phyloP scores from a whole-genome alignment of 2,888 invertebrate species.

The Hypomecis atomaria region DNA sequence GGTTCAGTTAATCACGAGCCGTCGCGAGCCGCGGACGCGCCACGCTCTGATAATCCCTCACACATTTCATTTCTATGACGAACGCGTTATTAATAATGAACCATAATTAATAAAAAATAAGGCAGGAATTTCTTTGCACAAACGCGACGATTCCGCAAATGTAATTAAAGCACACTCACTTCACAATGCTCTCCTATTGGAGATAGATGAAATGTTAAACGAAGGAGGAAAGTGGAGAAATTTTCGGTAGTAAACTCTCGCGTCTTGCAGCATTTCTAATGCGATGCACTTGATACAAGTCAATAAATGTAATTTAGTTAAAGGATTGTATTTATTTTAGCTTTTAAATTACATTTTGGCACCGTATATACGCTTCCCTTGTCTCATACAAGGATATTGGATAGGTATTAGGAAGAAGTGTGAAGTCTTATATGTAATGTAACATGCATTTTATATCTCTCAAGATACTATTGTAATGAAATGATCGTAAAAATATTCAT shows the following conservation, averaged over 20 bases:
- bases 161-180: conserved; percentile 74
- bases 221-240: conserved; percentile 76
- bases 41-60: conserved; percentile 73
- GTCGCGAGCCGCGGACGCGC: conserved; percentile 67
- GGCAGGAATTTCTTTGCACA: conserved; percentile 57
- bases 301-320: neutral
- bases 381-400: no score
- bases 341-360: neutral
- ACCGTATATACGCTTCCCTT: no score
- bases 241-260: conserved; percentile 57
- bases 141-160: conserved; percentile 52
- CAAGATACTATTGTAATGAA: no score
- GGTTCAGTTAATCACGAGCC: conserved; percentile 73
- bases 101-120: conserved; percentile 65
- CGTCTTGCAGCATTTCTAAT: conserved; percentile 29
- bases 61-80: conserved; percentile 79
- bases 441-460: no score
- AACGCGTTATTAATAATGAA: conserved; percentile 57
- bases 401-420: no score
- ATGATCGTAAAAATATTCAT: no score
- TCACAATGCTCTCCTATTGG: conserved; percentile 63
- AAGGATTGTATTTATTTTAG: neutral
- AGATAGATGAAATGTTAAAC: conserved; percentile 70
- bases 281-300: conserved; percentile 9
- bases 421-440: no score